Conservation (phyloP, 2,888 invertebrate species). For the Orchestes rusci region DNA sequence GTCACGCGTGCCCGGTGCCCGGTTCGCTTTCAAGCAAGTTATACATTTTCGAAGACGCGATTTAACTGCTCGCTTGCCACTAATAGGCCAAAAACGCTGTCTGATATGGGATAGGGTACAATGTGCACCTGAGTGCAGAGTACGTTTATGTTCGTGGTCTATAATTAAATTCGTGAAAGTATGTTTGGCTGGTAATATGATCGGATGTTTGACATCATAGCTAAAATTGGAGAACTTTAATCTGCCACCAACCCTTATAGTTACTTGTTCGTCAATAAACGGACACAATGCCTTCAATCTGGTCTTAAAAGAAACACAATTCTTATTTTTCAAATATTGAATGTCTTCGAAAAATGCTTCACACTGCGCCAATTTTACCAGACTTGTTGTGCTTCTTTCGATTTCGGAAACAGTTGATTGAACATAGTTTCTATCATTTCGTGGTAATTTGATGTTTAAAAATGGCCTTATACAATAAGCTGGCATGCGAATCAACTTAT, state of each 20-base stretch:
- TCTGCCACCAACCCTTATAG: constrained; percentile 24
- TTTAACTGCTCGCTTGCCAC: constrained; percentile 21
- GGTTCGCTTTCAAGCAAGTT: constrained; percentile 25
- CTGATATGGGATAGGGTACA: constrained; percentile 16
- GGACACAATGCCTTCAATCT: constrained; percentile 11
- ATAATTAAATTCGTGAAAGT: constrained; percentile 22
- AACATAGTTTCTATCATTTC: not conserved
- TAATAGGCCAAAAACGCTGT: constrained; percentile 22
- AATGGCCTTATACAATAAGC: not conserved
- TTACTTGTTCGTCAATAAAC: constrained; percentile 21
- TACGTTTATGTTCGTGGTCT: constrained; percentile 17
- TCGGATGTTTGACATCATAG: constrained; percentile 21
- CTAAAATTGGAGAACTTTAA: constrained; percentile 10
- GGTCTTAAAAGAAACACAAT: not conserved
- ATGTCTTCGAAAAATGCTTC: not conserved
- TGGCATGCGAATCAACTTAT: not conserved
- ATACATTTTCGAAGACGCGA: constrained; percentile 20
- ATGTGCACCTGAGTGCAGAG: constrained; percentile 23
- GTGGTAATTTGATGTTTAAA: not conserved
- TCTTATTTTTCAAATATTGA: not conserved
- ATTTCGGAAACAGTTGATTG: constrained; percentile 1
- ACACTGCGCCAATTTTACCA: not conserved
- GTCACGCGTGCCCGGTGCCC: constrained; percentile 4
- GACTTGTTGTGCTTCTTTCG: not conserved
- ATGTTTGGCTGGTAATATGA: constrained; percentile 22